These are phyloP conservation scores for Sebastes taczanowskii DNA, from an alignment of 2,797 vertebrate species.

Conservation along the genomic window DNA sequence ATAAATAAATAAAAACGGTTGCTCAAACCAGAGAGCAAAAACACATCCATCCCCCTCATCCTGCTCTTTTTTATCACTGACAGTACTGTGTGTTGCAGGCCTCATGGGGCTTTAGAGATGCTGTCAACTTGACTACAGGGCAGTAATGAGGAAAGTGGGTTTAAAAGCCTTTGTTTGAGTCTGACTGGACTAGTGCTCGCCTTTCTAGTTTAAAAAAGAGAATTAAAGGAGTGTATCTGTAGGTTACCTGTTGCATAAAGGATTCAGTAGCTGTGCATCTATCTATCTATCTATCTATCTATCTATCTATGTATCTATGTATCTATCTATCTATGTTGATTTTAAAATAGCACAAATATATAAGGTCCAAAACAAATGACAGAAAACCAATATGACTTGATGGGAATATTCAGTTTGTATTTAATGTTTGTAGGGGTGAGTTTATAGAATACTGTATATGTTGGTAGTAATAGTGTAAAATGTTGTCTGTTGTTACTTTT, in stretches of 20 bases:
- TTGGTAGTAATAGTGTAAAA: too few relatives aligned
- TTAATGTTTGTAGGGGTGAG: too few relatives aligned
- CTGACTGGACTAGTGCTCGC: background rate
- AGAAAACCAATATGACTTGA: too few relatives aligned
- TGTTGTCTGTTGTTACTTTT: too few relatives aligned
- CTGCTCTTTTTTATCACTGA: conserved; percentile 11
- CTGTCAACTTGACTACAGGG: conserved; percentile 50
- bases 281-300: background rate
- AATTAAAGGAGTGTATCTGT: background rate
- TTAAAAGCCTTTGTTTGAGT: background rate
- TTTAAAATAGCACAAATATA: too few relatives aligned
- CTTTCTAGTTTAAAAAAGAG: background rate
- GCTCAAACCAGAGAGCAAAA: conserved; percentile 29
- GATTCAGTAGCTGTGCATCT: background rate
- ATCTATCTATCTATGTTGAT: background rate
- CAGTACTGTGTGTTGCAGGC: conserved; percentile 30
- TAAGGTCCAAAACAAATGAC: too few relatives aligned
- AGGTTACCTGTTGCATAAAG: conserved; percentile 18
- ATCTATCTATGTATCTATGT: background rate
- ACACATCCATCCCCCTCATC: conserved; percentile 31
- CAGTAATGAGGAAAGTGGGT: conserved; percentile 17
- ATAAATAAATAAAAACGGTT: conserved; percentile 1
- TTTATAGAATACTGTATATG: too few relatives aligned
- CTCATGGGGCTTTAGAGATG: conserved; percentile 22
- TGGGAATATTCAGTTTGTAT: too few relatives aligned